Base-by-base conservation (phyloP, 1,140 invertebrate species). In the Trialeurodes vaporariorum region DNA sequence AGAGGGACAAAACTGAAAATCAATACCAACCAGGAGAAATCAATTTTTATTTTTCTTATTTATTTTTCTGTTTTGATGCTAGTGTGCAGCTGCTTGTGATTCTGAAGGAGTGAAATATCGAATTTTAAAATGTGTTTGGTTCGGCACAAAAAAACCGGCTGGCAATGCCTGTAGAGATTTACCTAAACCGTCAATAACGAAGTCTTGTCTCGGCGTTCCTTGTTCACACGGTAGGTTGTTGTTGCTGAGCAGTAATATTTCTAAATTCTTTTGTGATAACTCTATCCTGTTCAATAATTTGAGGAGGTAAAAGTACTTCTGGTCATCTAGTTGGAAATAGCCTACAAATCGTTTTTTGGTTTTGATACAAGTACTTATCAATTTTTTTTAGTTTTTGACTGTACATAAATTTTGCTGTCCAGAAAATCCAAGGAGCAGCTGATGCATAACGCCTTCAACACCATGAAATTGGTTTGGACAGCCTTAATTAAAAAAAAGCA, bases 101-200 rank as follows among this genome's bases (percentile, higher is more conserved):
- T 79, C 81, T 60, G 78, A 82, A 40, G 92, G 92, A 1, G 84
- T 90, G 61, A 89, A 91, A 77, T 92, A 91, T 73, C 83, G 92
- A 71, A 88, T 90, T 71, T 79, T 94, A 49, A 88, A 92, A 73
- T 96, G 93, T 77, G 91, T 93, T 63, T 95, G 92, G 92, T 88
- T 85, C 72, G 88, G 88, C 58, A 89, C 87, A 22, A 87, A 89
- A 73, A 85, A 88, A 72, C 85, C 90, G 25, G 91, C 92, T 11
- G 91, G 89, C 21, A 89, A 89, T 72, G 88, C 89, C 23, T 94
- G 92, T 77, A 83, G 85, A 68, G 84, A 88, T 71, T 80, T 88
- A 71, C 82, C 84, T 9, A 78, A 90, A 67, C 91, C 91, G 1
- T 78, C 83, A 2, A 89, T 93, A 34, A 86, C 87, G 79, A 87